These are phyloP conservation scores for Drosophila oshimai DNA, from an alignment of 1,140 invertebrate genomes.

Conservation along the genomic window DNA sequence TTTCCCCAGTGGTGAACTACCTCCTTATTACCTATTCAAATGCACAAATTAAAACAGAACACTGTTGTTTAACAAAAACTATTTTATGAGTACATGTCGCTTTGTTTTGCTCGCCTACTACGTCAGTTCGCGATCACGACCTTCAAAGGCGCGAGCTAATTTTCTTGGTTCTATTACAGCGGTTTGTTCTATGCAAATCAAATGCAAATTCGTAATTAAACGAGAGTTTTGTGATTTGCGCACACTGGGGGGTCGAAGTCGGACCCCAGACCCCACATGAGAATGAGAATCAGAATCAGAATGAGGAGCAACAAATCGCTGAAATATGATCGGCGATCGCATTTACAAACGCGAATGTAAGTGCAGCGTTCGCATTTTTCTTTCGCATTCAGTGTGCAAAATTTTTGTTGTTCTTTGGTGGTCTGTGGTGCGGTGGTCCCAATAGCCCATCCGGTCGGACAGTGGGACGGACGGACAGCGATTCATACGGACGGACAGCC, in stretches of 20 bases:
- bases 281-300: not conserved
- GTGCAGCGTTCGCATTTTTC: conserved; percentile 65
- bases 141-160: conserved; percentile 16
- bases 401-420: conserved; percentile 70
- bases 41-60: not conserved
- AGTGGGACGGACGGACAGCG: not conserved
- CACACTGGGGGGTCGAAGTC: conserved; percentile 50
- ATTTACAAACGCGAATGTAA: conserved; percentile 70
- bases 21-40: not conserved
- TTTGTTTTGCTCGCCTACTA: not conserved
- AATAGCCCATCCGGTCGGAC: conserved; percentile 72
- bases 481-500: conserved; percentile 6
- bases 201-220: conserved; percentile 70
- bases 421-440: no score
- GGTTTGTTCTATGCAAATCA: conserved; percentile 55
- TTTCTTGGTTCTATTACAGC: conserved; percentile 45
- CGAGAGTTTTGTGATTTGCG: conserved; percentile 54
- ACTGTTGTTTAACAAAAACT: conserved; percentile 7
- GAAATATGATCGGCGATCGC: conserved; percentile 77
- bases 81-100: not conserved
- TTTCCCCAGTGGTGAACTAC: not conserved
- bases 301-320: conserved; percentile 14
- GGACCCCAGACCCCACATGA: conserved; percentile 58
- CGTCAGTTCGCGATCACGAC: conserved; percentile 19
- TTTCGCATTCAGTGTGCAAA: conserved; percentile 42